phyloP scores from a whole-genome alignment of 2,888 invertebrate genomes.

The Abrostola tripartita region DNA sequence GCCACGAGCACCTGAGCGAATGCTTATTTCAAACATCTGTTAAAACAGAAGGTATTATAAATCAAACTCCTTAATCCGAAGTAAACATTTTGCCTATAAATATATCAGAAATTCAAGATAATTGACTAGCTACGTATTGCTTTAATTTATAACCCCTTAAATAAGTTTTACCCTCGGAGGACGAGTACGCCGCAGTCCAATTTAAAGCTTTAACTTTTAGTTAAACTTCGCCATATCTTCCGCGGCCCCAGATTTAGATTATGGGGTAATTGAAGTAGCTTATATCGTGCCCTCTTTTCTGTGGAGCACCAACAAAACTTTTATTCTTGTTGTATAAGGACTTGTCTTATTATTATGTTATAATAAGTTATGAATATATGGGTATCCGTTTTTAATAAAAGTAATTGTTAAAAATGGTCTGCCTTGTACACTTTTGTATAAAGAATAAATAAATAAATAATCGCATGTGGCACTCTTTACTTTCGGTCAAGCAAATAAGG shows the following conservation, averaged over 20 bases:
- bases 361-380: conserved; percentile 4
- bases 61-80: conserved; percentile 33
- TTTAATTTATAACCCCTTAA: conserved; percentile 83
- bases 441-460: no score
- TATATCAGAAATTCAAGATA: conserved; percentile 65
- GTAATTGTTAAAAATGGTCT: no score
- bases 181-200: conserved; percentile 71
- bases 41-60: conserved; percentile 32
- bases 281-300: conserved; percentile 51
- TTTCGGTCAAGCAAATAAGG: no score
- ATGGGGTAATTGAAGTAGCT: conserved; percentile 74
- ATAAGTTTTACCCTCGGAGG: conserved; percentile 73
- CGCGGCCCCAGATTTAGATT: conserved; percentile 72
- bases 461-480: no score
- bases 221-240: conserved; percentile 80
- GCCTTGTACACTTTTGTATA: no score
- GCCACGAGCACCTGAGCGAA: no score
- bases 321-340: conserved; percentile 42
- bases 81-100: conserved; percentile 55
- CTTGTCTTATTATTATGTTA: conserved; percentile 27
- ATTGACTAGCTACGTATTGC: conserved; percentile 80
- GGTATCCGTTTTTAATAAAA: not conserved
- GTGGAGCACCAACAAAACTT: conserved; percentile 35
- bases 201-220: conserved; percentile 81
- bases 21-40: conserved; percentile 6